These are phyloP conservation scores for Thunnus albacares DNA, from an alignment of 2,797 vertebrate species.

Conservation along the genomic window DNA sequence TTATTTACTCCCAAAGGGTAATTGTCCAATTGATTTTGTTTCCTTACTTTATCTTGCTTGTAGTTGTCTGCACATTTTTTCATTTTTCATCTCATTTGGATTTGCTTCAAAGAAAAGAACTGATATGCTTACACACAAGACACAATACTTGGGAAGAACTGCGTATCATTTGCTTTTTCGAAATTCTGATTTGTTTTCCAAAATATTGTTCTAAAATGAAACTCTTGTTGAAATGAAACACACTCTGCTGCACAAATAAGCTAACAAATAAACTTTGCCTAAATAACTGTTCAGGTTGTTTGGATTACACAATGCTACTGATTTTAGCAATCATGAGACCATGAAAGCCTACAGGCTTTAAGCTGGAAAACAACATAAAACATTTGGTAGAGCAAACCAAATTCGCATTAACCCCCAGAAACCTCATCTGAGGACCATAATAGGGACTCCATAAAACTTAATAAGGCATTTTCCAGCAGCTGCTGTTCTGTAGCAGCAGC, in stretches of 20 bases:
- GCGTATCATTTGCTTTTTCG: not conserved
- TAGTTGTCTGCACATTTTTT: not conserved
- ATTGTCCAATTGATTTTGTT: not conserved
- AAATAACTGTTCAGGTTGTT: slow-evolving; percentile 25
- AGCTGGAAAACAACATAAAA: slow-evolving; percentile 58
- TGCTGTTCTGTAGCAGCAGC: slow-evolving; percentile 31
- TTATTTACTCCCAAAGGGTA: not conserved
- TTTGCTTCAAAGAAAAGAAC: not conserved
- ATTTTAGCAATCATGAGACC: slow-evolving; percentile 27
- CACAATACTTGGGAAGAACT: not conserved
- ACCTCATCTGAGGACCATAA: slow-evolving; percentile 76
- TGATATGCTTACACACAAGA: not conserved
- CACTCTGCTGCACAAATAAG: not conserved
- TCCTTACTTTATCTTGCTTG: not conserved
- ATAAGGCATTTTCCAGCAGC: slow-evolving; percentile 70
- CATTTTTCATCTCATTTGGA: not conserved
- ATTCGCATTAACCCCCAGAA: slow-evolving; percentile 79
- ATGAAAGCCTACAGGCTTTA: slow-evolving; percentile 42
- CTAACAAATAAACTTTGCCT: slow-evolving; percentile 4
- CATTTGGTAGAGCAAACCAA: slow-evolving; percentile 71
- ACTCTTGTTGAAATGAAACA: not conserved
- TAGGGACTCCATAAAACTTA: slow-evolving; percentile 76
- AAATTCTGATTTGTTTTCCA: not conserved
- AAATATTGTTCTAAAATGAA: slow-evolving; percentile 8
- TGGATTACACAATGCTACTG: slow-evolving; percentile 15